Evolutionary conservation across 2,797 vertebrate genomes (phyloP), one percentile per base, ranked within the genome.

Genomic region (Rhadinocentrus ornatus): DNA sequence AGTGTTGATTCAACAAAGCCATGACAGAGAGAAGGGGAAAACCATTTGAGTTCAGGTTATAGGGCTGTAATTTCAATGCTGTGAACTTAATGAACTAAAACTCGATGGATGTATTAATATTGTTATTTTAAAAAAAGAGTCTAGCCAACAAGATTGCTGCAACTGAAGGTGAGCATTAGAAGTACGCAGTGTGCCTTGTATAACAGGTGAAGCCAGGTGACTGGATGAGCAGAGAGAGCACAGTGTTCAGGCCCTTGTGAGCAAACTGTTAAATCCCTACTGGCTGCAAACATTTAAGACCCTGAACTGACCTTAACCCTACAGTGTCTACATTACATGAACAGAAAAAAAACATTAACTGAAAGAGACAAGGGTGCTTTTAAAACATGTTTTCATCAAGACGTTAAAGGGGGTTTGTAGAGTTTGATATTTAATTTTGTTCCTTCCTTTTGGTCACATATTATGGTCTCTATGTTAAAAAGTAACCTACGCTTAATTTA

Each of bases 1-100:
- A 75, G 75, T 83, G 81, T 80, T 83, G 70, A 69, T 58, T 71
- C 55, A 87, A 83, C 72, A 75, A 66, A 68, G 66, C 55, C 44
- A 39, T 24, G 58, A 69, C 41, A 59, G 44, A 20, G 52, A 52
- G 59, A 54, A 59, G 65, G 37, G 39, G 59, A 29, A 80, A 79
- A 46, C 32, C 58, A 68, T 82, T 69, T 69, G 62, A 1, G 44
- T 37, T 58, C 20, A 24, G n/a, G 16, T 41, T 62, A 44, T 13
- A 15, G 22, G 18, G 11, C 46, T 35, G 58, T n/a, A 6, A n/a
- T 9, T 1, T 9, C 15, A 50, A 24, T 41, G n/a, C 8, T 0
- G 41, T 12, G 29, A 69, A 62, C 13, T 16, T 6, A 20, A 39
- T 53, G 53, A 46, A 62, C 24, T 26, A 2, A 46, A 70, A 31